Percentiles rank a stretch among this genome's conserved stretches.
phyloP scores from a whole-genome alignment of 1,140 invertebrate species.

The Sinonovacula constricta region DNA sequence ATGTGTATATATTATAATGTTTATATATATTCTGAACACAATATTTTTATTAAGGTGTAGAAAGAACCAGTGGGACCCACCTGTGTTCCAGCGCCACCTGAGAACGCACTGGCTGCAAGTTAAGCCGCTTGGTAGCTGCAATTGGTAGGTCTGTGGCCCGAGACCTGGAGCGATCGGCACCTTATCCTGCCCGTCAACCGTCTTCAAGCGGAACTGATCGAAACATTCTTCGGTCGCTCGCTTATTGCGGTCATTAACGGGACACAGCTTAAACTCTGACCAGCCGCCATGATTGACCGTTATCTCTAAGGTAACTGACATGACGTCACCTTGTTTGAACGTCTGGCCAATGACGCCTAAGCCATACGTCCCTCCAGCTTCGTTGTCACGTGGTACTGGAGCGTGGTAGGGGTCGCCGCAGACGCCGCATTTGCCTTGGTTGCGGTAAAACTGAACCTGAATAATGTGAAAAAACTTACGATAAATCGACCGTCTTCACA shows the following conservation, averaged over 20 bases:
- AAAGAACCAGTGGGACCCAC: slow-evolving; percentile 12
- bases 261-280: slow-evolving; percentile 92
- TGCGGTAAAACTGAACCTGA: slow-evolving; percentile 68
- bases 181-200: slow-evolving; percentile 24
- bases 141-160: slow-evolving; percentile 26
- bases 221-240: slow-evolving; percentile 60
- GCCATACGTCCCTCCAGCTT: slow-evolving; percentile 77
- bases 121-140: slow-evolving; percentile 86
- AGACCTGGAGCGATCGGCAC: neutral
- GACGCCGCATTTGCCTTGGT: slow-evolving; percentile 62
- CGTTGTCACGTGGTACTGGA: slow-evolving; percentile 76
- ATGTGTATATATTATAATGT: too few species aligned
- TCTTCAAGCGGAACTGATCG: slow-evolving; percentile 47
- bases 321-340: slow-evolving; percentile 67
- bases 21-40: too few species aligned
- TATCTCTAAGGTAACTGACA: slow-evolving; percentile 61
- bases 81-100: slow-evolving; percentile 90
- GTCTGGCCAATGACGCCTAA: slow-evolving; percentile 72
- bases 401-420: slow-evolving; percentile 76
- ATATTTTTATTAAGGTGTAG: too few species aligned
- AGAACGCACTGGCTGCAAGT: slow-evolving; percentile 93
- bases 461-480: too few species aligned
- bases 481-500: too few species aligned
- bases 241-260: slow-evolving; percentile 79
- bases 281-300: slow-evolving; percentile 82